Evolutionary conservation across 2,797 vertebrate genomes (phyloP), one percentile per base, ranked within the genome.

Genomic region (Nannoperca australis): DNA sequence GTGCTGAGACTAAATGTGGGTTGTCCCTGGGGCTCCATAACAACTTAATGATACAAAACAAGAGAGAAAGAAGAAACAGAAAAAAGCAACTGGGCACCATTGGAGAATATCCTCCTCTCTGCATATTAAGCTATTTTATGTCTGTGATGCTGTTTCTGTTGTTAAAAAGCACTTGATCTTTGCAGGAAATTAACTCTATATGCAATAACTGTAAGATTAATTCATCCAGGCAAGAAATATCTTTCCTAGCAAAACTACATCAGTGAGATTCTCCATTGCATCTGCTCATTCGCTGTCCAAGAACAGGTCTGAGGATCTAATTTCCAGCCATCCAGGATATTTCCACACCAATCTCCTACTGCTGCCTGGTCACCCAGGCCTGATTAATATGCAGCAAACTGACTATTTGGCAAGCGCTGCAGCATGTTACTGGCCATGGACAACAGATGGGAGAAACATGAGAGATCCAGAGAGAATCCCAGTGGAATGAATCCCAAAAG

Each of bases 401-500:
- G 49, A 51, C 51, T 70, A 13, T 77, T 51, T 70, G 70, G 53
- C 27, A 1, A 66, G 15, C 5, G 0, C 40, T 27, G 44, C 32
- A 22, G 22, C 59, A 67, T 73, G 66, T 64, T 58, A 79, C 73
- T 79, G 70, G 63, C 44, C 53, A 67, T 42, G 38, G 49, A 72
- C 74, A 75, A 77, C 84, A 89, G 81, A 90, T 82, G 73, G 73
- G 58, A 73, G 32, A 76, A 74, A 70, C 68, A 70, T n/a, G 4
- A 79, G 56, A 81, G 62, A 20, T 62, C 50, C 51, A 47, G 8
- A 3, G 15, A 45, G 50, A 27, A 27, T 83, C 85, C 65, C 66
- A 5, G n/a, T 17, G 70, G 88, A 81, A 54, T 36, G 24, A 79
- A 65, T 85, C 78, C 68, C 65, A 55, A 20, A 81, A 60, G 62